A percentile compares a stretch with the other conserved stretches of the same genome.
phyloP scores from a whole-genome alignment of 2,888 invertebrate genomes.

The Antitype chi region DNA sequence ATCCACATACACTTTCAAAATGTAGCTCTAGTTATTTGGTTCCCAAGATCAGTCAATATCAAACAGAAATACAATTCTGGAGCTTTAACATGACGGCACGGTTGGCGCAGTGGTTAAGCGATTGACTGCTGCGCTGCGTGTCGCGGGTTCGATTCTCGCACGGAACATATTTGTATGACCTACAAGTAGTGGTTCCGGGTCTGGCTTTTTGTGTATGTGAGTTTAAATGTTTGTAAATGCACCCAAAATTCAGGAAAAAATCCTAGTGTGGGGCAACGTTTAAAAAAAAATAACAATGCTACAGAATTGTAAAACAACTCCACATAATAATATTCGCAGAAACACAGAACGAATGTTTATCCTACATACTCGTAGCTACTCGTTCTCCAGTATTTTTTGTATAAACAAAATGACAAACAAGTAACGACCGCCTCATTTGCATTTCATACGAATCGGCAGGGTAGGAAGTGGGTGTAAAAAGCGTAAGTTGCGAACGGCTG shows the following conservation, averaged over 20 bases:
- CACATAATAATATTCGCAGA: slow-evolving; percentile 16
- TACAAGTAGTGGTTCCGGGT: no score
- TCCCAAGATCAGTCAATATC: background rate
- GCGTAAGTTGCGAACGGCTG: slow-evolving; percentile 34
- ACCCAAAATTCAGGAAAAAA: no score
- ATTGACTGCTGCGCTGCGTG: no score
- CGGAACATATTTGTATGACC: no score
- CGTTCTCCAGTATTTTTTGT: slow-evolving; percentile 58
- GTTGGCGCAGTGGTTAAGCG: no score
- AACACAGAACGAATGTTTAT: slow-evolving; percentile 53
- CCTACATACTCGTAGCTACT: slow-evolving; percentile 27
- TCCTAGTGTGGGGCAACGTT: no score
- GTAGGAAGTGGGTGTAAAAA: slow-evolving; percentile 31
- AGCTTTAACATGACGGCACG: no score
- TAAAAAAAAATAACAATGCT: slow-evolving; percentile 5
- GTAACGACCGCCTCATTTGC: slow-evolving; percentile 66
- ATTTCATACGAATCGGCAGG: slow-evolving; percentile 67
- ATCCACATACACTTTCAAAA: background rate
- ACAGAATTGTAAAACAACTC: slow-evolving; percentile 26
- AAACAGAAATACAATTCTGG: slow-evolving; percentile 5
- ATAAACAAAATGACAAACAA: slow-evolving; percentile 66
- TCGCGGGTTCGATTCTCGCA: no score
- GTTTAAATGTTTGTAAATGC: no score
- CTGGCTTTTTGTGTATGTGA: no score
- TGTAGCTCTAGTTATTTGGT: background rate